Evolutionary conservation across 1,140 invertebrate genomes (phyloP).

Genomic region (Elysia chlorotica): DNA sequence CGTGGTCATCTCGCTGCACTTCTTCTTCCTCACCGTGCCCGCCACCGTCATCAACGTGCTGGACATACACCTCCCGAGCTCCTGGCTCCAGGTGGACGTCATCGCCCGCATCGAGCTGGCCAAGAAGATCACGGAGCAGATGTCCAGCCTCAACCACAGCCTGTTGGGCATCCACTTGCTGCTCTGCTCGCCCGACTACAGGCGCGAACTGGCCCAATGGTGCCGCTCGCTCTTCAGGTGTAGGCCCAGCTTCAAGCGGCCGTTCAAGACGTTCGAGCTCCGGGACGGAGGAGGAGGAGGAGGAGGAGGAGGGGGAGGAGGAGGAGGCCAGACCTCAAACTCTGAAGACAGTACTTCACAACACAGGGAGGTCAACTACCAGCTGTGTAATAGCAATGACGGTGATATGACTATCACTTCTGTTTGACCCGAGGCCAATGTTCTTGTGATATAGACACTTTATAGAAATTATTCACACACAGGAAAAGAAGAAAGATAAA

Average conservation of each 20-base stretch:
- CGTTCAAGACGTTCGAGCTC: constrained; percentile 33
- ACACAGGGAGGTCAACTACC: constrained; percentile 26
- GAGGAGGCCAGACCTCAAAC: too few relatives aligned
- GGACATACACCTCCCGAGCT: constrained; percentile 40
- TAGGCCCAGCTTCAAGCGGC: constrained; percentile 7
- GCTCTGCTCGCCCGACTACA: constrained; percentile 25
- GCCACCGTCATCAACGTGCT: constrained; percentile 48
- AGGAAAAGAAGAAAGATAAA: too few relatives aligned
- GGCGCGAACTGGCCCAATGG: constrained; percentile 13
- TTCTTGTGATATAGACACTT: too few relatives aligned
- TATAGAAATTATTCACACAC: too few relatives aligned
- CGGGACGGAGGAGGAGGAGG: too few relatives aligned
- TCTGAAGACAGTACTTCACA: constrained; percentile 4
- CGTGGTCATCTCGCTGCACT: constrained; percentile 40
- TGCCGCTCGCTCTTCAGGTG: constrained; percentile 13
- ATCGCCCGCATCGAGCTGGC: constrained; percentile 32
- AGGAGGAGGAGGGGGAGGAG: too few relatives aligned
- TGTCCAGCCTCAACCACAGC: constrained; percentile 24
- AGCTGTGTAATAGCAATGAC: constrained; percentile 28
- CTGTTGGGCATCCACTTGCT: constrained; percentile 25
- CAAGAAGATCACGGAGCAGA: constrained; percentile 32
- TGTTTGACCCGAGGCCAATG: too few relatives aligned
- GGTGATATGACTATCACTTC: constrained; percentile 4
- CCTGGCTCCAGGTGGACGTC: constrained; percentile 30
- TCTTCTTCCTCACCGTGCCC: constrained; percentile 48